These are phyloP conservation scores for Triplophysa bombifrons DNA, from an alignment of 2,797 vertebrate genomes.

Conservation along the genomic window DNA sequence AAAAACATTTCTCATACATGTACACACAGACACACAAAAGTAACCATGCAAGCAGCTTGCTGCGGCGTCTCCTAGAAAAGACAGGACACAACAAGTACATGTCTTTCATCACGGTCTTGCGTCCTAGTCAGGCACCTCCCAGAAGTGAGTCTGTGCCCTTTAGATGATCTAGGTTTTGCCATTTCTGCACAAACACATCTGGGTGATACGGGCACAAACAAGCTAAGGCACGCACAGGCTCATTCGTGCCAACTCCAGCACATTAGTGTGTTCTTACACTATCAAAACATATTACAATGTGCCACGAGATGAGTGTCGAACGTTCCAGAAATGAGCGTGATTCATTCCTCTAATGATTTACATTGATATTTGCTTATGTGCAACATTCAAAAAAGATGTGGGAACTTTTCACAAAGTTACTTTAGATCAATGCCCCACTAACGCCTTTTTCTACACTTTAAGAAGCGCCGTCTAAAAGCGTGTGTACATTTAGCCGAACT, in stretches of 20 bases:
- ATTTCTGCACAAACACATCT: constrained; percentile 50
- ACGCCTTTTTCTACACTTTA: constrained; percentile 38
- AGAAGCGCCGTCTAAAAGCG: constrained; percentile 51
- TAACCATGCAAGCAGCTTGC: constrained; percentile 35
- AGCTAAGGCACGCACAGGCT: constrained; percentile 50
- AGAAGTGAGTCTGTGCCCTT: constrained; percentile 38
- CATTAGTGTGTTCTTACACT: constrained; percentile 7
- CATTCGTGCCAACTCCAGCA: constrained; percentile 29
- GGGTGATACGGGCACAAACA: constrained; percentile 50
- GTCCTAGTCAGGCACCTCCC: constrained; percentile 43
- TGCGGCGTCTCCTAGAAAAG: background rate
- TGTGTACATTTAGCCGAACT: constrained; percentile 65
- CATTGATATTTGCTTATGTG: constrained; percentile 26
- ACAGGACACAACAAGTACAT: constrained; percentile 66
- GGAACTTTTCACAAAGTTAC: constrained; percentile 37
- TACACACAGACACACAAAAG: constrained; percentile 11
- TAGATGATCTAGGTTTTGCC: constrained; percentile 43
- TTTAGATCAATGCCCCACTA: constrained; percentile 40
- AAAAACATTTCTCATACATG: constrained; percentile 32
- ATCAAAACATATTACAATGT: background rate
- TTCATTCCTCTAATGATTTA: constrained; percentile 3
- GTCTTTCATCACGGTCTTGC: constrained; percentile 58
- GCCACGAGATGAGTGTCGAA: background rate
- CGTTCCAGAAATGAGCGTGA: background rate
- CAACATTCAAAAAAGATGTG: constrained; percentile 42